These are phyloP conservation scores for Parauchenoglanis punctatus DNA, from an alignment of 2,797 vertebrate genomes.

Conservation along the genomic window DNA sequence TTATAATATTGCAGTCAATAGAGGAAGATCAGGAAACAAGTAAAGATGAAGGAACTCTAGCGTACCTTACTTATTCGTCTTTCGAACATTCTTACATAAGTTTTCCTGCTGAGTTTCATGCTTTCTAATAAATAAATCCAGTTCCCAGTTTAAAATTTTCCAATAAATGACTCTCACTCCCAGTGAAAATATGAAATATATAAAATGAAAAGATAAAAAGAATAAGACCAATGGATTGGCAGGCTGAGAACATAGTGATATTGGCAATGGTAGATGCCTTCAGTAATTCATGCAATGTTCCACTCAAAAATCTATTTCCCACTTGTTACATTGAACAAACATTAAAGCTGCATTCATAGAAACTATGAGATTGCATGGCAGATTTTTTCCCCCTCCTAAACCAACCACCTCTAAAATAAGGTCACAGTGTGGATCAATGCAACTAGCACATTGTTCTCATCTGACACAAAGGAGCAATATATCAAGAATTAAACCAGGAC, in stretches of 20 bases:
- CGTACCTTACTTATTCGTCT: not conserved
- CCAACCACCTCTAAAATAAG: constrained; percentile 26
- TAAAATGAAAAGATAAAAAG: not conserved
- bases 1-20: not conserved
- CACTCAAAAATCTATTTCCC: not conserved
- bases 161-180: not conserved
- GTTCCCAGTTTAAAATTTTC: not conserved
- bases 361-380: not conserved
- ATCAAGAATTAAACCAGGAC: constrained; percentile 11
- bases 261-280: not conserved
- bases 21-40: not conserved
- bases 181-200: not conserved
- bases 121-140: not conserved
- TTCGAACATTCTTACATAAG: not conserved
- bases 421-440: constrained; percentile 45
- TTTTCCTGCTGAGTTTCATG: not conserved
- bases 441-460: constrained; percentile 32
- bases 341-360: not conserved
- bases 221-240: not conserved
- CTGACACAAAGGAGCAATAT: constrained; percentile 36
- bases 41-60: not conserved
- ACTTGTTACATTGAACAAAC: not conserved
- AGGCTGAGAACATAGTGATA: not conserved
- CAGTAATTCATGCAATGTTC: not conserved
- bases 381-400: constrained; percentile 14